Conservation (phyloP, 2,888 invertebrate genomes). For the Drosophila phalerata region DNA sequence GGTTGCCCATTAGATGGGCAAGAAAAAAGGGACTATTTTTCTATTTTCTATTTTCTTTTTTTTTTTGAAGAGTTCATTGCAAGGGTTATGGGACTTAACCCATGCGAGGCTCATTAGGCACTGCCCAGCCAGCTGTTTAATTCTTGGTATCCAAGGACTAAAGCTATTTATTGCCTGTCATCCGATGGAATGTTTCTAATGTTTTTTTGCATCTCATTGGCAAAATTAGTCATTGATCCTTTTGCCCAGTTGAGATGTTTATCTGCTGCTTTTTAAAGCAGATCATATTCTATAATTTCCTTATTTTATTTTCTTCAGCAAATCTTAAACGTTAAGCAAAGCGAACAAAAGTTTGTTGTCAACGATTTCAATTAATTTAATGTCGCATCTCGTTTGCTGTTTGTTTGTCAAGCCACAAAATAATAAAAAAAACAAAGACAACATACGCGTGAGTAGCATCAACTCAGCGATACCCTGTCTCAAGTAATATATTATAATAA, state of each 20-base stretch:
- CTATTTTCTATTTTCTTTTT: background rate
- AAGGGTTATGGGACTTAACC: constrained; percentile 42
- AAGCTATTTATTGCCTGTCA: constrained; percentile 55
- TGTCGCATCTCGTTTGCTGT: constrained; percentile 45
- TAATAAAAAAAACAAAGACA: constrained; percentile 17
- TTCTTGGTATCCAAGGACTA: constrained; percentile 32
- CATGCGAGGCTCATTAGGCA: constrained; percentile 37
- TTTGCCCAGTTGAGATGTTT: constrained; percentile 36
- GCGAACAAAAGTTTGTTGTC: constrained; percentile 62
- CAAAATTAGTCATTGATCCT: constrained; percentile 39
- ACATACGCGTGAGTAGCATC: background rate
- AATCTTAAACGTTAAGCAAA: constrained; percentile 44
- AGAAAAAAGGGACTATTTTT: constrained; percentile 4
- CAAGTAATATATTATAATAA: too few relatives aligned
- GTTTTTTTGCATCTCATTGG: constrained; percentile 48
- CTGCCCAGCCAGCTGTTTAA: constrained; percentile 51
- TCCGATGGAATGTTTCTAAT: constrained; percentile 19
- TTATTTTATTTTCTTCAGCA: background rate
- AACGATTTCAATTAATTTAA: constrained; percentile 77
- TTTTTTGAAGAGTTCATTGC: constrained; percentile 9
- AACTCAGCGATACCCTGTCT: background rate
- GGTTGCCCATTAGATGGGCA: constrained; percentile 51
- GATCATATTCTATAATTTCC: background rate
- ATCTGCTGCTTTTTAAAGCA: constrained; percentile 17
- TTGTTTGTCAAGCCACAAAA: constrained; percentile 51